phyloP scores from a whole-genome alignment of 1,140 invertebrate species.

The Zaprionus vittiger region DNA sequence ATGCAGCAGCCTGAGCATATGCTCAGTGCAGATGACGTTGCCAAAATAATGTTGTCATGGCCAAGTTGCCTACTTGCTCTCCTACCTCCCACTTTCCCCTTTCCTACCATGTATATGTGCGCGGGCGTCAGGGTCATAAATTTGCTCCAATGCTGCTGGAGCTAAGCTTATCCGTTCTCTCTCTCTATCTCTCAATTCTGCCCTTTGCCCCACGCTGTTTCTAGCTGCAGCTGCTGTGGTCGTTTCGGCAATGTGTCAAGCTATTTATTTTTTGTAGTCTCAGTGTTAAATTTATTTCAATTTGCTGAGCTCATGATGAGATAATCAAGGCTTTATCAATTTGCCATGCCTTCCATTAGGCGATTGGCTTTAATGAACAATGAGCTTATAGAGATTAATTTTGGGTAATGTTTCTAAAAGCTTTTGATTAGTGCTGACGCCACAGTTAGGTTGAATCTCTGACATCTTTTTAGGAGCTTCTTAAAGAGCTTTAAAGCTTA shows the following conservation, averaged over 20 bases:
- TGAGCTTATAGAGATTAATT: background rate
- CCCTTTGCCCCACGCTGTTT: background rate
- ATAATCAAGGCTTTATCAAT: conserved; percentile 44
- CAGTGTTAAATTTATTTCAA: conserved; percentile 57
- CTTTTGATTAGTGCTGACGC: background rate
- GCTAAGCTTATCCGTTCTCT: background rate
- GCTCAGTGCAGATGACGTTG: conserved; percentile 60
- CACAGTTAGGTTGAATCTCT: too few relatives aligned
- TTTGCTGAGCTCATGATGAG: conserved; percentile 59
- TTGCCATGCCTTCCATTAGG: conserved; percentile 6
- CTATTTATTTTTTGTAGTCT: conserved; percentile 25
- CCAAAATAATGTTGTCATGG: conserved; percentile 55
- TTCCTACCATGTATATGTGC: background rate
- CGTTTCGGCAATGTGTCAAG: conserved; percentile 50
- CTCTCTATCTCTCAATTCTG: background rate
- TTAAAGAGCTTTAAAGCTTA: background rate
- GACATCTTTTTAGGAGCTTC: background rate
- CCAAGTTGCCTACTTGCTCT: conserved; percentile 33
- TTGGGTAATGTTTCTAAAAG: background rate
- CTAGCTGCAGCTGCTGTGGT: conserved; percentile 2
- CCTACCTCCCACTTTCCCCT: background rate
- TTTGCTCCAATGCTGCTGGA: conserved; percentile 45
- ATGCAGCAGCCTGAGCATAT: conserved; percentile 53
- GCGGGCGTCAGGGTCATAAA: conserved; percentile 62
- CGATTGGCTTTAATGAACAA: conserved; percentile 3